Evolutionary conservation across 2,113 vertebrate species (phyloP).

Genomic region (Macrotis lagotis): DNA sequence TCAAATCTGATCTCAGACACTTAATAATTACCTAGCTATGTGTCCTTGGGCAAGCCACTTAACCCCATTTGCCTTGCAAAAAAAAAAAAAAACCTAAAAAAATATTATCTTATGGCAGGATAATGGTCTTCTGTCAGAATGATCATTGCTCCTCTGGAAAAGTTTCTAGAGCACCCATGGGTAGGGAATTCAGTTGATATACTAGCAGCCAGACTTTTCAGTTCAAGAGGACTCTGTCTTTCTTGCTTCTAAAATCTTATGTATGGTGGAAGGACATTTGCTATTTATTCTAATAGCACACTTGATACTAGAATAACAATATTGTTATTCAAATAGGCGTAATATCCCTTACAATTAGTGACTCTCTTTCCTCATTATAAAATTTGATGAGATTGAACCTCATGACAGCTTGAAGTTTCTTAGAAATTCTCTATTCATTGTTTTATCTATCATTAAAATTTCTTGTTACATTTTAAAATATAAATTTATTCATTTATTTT

Average conservation of each 20-base stretch:
- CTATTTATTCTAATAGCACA: not conserved
- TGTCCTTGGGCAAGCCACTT: no score
- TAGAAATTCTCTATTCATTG: not conserved
- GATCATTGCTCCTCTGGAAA: not conserved
- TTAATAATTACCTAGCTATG: no score
- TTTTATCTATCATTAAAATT: not conserved
- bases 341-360: not conserved
- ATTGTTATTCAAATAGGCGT: not conserved
- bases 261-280: not conserved
- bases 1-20: no score
- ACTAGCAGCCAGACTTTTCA: not conserved
- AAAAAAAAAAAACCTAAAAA: no score
- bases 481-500: no score
- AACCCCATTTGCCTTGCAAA: no score
- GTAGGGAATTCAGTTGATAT: not conserved
- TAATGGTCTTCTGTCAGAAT: not conserved
- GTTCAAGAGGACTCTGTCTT: not conserved
- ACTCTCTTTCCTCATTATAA: not conserved
- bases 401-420: not conserved
- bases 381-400: not conserved
- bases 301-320: not conserved
- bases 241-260: not conserved
- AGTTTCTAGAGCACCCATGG: not conserved
- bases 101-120: not conserved
- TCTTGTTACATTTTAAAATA: not conserved